Base-by-base conservation (phyloP, 2,797 vertebrate species). In the Parambassis ranga region DNA sequence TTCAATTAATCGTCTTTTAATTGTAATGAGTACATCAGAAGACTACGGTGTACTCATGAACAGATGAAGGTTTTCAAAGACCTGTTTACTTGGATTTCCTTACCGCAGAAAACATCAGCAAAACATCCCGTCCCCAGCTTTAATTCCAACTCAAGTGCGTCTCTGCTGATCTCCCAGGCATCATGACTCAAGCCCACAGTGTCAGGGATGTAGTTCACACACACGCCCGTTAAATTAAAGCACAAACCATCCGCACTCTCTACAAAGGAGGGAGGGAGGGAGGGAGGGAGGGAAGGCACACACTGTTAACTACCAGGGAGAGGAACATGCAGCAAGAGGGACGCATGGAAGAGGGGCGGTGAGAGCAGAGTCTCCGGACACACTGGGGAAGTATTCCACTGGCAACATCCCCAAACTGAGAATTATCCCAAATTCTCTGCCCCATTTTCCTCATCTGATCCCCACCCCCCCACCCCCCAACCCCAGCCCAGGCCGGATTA, bases 51-150 rank as follows among this genome's bases (percentile, higher is more conserved):
- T n/a, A n/a, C n/a, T n/a, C n/a, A n/a, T n/a, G n/a, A n/a, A n/a
- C n/a, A n/a, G n/a, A n/a, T 20, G 27, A 30, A 46, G 30, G 5
- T 1, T 19, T 46, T 5, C 30, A 19, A n/a, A 26, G 28, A 27
- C 11, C 28, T 0, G 28, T 50, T 47, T 7, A 24, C 15, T 9
- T 8, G 18, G 33, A 19, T 89, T 89, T 91, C 90, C 97, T 99
- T 99, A 99, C 97, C 97, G 92, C 91, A 95, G 94, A 96, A 99
- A 82, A 98, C 97, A 88, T 98, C 96, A 90, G 96, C 96, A 91
- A 99, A 99, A 95, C 96, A 98, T 87, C 97, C 97, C 71, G 96
- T 96, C 85, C 97, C 97, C 87, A 99, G 94, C 93, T 97, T 98
- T 91, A 94, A 85, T 71, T 97, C 91, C 94, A 98, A 90, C 89